Evolutionary conservation across 2,888 invertebrate genomes (phyloP), one percentile per base, ranked within the genome.

Genomic region (Willowsia nigromaculata): DNA sequence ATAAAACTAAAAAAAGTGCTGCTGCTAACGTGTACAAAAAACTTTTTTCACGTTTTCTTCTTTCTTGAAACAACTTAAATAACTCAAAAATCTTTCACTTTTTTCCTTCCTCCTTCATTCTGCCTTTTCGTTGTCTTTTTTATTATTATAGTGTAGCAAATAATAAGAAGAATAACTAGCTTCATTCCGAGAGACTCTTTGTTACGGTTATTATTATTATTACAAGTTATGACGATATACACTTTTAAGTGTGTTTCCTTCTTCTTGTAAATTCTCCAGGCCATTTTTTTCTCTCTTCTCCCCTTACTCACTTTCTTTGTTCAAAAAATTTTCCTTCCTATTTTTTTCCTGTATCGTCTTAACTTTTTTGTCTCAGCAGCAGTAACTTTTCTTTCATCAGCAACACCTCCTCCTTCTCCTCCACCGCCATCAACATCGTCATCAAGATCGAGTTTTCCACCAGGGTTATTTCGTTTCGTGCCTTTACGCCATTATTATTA

Each of bases 401-500:
- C 59, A 68, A 68, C 37, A 40, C 68, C 37, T 13, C 13, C 27
- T 25, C 18, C 22, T 68, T 65, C 15, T n/a, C 27, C 33, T 33
- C 30, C n/a, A 65, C 15, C 65, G 7, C 27, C 65, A 65, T 15
- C 40, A 18, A 6, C 40, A 68, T 40, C 37, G 11, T 40, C n/a
- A 15, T 76, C 30, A 50, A 22, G 27, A 71, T 15, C 47, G 7
- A 13, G 71, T 11, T 37, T 40, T n/a, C 37, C 18, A 18, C 15
- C 33, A 37, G 33, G 33, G 37, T 68, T 68, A 9, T 37, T 68
- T 68, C 33, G n/a, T 68, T 81, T 59, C 81, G 81, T 81, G 81
- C 37, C 59, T 83, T 84, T 68, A 18, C 40, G 27, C 68, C 83
- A 84, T 88, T 88, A 88, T 88, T 82, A 86, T 78, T 82, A 86